Conservation (phyloP, 2,113 vertebrate genomes). For the Trichomycterus rosablanca region DNA sequence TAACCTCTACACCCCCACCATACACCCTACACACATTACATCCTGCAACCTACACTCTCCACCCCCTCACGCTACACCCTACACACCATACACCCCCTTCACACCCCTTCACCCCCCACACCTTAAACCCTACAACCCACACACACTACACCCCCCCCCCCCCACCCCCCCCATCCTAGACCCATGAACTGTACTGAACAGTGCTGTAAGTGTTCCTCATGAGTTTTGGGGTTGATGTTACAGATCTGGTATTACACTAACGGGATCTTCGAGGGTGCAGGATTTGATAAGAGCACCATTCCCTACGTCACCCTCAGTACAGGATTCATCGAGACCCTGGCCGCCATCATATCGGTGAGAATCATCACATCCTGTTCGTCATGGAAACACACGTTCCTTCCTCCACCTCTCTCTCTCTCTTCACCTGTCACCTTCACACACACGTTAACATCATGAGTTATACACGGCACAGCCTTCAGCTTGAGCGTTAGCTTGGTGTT, state of each 20-base stretch:
- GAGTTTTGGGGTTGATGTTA: constrained; percentile 1
- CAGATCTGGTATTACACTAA: constrained; percentile 97
- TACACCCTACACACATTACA: background rate
- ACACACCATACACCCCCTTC: too few species aligned
- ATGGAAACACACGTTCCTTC: background rate
- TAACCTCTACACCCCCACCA: background rate
- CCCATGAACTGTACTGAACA: too few species aligned
- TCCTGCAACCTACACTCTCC: too few species aligned
- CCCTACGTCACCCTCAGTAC: constrained; percentile 90
- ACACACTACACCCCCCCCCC: background rate
- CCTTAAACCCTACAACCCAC: background rate
- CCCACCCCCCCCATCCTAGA: too few species aligned
- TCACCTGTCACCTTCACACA: background rate
- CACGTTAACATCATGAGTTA: too few species aligned
- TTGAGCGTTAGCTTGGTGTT: too few species aligned
- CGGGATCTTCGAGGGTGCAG: constrained; percentile 79
- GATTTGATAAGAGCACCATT: constrained; percentile 67
- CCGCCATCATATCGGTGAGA: constrained; percentile 83
- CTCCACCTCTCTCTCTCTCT: background rate
- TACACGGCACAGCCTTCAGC: too few species aligned
- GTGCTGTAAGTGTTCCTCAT: background rate
- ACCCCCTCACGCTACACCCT: too few species aligned
- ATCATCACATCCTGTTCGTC: background rate
- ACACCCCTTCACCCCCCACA: background rate
- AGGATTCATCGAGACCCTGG: constrained; percentile 77